Evolutionary conservation across 2,113 vertebrate species (phyloP).

Genomic region (Gymnobelideus leadbeateri): DNA sequence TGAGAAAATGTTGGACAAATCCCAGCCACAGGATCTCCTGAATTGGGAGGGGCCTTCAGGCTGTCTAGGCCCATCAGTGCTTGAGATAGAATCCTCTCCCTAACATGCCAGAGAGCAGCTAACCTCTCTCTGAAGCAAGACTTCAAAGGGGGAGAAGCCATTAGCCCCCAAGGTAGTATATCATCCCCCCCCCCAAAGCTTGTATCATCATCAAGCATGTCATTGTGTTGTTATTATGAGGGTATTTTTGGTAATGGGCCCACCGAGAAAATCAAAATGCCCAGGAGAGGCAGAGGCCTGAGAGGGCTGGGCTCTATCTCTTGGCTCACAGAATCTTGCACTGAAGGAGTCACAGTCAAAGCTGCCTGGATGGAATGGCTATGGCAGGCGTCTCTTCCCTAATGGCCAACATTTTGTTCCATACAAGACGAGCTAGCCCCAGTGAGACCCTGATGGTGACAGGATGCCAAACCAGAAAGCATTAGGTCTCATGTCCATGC

Average conservation of each 20-base stretch:
- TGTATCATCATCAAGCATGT: neutral
- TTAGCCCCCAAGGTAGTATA: neutral
- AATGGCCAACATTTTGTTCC: neutral
- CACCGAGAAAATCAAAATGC: neutral
- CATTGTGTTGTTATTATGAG: neutral
- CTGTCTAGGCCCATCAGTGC: neutral
- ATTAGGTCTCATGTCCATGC: neutral
- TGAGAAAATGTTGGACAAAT: slow-evolving; percentile 64
- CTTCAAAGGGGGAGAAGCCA: too few species aligned
- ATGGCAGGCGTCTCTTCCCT: neutral
- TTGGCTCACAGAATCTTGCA: neutral
- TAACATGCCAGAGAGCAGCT: neutral
- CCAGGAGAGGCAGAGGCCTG: neutral
- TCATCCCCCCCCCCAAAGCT: neutral
- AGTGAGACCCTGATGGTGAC: slow-evolving; percentile 16
- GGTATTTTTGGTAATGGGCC: neutral
- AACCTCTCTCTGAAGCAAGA: neutral
- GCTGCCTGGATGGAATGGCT: slow-evolving; percentile 28
- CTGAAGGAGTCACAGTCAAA: slow-evolving; percentile 21
- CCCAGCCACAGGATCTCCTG: slow-evolving; percentile 20
- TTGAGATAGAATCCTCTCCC: neutral
- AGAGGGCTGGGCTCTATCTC: neutral
- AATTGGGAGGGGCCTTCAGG: neutral
- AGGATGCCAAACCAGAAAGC: neutral
- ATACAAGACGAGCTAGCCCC: neutral